Evolutionary conservation across 2,797 vertebrate genomes (phyloP).

Genomic region (Falco columbarius): DNA sequence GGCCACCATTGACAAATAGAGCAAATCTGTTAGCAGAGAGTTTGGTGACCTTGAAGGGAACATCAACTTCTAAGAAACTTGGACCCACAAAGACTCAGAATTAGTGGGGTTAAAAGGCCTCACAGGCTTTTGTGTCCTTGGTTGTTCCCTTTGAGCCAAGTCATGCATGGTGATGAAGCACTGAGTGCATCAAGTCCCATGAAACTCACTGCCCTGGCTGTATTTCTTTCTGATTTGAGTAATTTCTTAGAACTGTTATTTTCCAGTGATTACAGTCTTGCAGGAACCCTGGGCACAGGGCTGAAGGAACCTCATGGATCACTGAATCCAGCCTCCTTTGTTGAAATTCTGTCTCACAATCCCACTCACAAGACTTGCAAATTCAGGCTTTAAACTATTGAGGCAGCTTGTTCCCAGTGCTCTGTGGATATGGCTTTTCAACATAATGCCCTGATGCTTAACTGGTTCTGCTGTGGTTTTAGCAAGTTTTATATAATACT

Average conservation of each 20-base stretch:
- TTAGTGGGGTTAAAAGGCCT: background rate
- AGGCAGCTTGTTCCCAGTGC: background rate
- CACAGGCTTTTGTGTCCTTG: background rate
- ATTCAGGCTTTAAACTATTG: background rate
- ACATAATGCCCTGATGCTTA: background rate
- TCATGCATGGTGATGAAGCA: background rate
- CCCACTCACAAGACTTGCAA: background rate
- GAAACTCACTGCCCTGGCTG: background rate
- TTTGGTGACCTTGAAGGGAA: background rate
- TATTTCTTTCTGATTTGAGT: background rate
- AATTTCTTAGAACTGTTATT: background rate
- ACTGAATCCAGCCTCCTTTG: background rate
- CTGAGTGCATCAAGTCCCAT: background rate
- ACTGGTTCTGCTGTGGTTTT: background rate
- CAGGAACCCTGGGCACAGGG: background rate
- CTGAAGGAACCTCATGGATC: background rate
- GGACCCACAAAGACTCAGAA: background rate
- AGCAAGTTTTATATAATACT: conserved; percentile 10
- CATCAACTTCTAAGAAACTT: background rate
- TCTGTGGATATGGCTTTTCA: background rate
- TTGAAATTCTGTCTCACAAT: background rate
- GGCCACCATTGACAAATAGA: background rate
- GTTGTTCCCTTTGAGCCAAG: background rate
- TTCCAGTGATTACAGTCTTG: background rate
- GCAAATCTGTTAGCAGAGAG: background rate